phyloP scores from a whole-genome alignment of 2,797 vertebrate genomes.

The Catostomus latipinnis region DNA sequence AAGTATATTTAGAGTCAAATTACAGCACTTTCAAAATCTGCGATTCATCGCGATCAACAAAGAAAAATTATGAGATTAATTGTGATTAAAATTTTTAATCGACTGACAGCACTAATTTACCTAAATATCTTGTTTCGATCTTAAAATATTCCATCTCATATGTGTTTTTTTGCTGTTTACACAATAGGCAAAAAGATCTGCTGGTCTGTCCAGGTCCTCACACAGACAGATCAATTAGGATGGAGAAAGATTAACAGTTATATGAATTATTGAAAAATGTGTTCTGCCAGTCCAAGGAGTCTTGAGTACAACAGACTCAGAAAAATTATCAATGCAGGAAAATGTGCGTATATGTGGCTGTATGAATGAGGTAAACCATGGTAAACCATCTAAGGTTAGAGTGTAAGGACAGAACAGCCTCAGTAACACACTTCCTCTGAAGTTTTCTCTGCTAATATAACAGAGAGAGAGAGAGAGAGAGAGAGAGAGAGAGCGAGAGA shows the following conservation, averaged over 20 bases:
- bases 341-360: conserved; percentile 16
- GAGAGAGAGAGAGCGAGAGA: conserved; percentile 1
- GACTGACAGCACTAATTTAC: too few species aligned
- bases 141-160: background rate
- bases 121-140: too few species aligned
- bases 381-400: conserved; percentile 25
- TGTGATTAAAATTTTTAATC: too few species aligned
- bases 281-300: conserved; percentile 18
- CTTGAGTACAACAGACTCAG: background rate
- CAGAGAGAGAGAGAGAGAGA: conserved; percentile 1
- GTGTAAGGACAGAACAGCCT: background rate
- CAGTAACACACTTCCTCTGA: background rate
- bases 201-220: conserved; percentile 42
- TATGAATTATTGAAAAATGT: conserved; percentile 53
- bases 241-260: conserved; percentile 38
- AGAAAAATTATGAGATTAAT: too few species aligned
- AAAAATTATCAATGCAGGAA: conserved; percentile 11
- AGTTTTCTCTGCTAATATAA: conserved; percentile 11
- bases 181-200: background rate
- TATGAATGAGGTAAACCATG: conserved; percentile 42
- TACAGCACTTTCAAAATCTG: too few species aligned
- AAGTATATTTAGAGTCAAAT: too few species aligned
- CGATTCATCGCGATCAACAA: too few species aligned
- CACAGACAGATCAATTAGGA: conserved; percentile 38
- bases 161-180: background rate